A percentile compares a stretch with the other conserved stretches of the same genome.
Evolutionary conservation across 2,113 vertebrate species (phyloP).

Genomic region (Pollimyrus isidori): DNA sequence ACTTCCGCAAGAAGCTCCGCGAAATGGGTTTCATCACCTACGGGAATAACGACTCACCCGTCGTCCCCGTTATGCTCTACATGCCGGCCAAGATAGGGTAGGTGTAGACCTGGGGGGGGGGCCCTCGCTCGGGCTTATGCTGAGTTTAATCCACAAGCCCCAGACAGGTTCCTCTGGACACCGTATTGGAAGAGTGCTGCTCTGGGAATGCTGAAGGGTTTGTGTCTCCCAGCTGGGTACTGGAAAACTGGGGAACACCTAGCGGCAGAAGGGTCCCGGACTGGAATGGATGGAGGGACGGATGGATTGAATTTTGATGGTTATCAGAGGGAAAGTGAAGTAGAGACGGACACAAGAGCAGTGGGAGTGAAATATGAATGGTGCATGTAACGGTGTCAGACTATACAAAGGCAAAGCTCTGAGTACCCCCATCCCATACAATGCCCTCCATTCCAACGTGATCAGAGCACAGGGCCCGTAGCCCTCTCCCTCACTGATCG

Average conservation of each 20-base stretch:
- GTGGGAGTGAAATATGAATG: background rate
- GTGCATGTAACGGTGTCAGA: background rate
- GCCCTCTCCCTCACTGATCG: background rate
- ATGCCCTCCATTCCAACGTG: background rate
- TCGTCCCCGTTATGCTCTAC: slow-evolving; percentile 93
- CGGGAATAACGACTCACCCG: slow-evolving; percentile 88
- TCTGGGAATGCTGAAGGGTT: background rate
- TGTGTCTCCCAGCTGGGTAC: background rate
- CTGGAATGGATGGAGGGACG: background rate
- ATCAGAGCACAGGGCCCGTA: background rate
- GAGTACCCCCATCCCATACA: background rate
- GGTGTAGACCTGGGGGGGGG: background rate
- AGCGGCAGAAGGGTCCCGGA: background rate
- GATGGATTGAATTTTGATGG: background rate
- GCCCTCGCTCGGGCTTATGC: background rate
- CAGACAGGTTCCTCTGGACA: background rate
- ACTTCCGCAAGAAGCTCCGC: slow-evolving; percentile 80
- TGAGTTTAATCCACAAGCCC: background rate
- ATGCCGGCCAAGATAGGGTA: slow-evolving; percentile 98
- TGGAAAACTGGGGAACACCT: background rate
- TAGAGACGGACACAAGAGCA: background rate
- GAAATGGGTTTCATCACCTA: slow-evolving; percentile 95
- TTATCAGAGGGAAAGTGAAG: background rate
- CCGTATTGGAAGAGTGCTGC: background rate
- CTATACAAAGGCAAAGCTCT: background rate